Percentiles rank a stretch among this genome's conserved stretches.
phyloP scores from a whole-genome alignment of 2,888 invertebrate species.

The Catocala nupta region DNA sequence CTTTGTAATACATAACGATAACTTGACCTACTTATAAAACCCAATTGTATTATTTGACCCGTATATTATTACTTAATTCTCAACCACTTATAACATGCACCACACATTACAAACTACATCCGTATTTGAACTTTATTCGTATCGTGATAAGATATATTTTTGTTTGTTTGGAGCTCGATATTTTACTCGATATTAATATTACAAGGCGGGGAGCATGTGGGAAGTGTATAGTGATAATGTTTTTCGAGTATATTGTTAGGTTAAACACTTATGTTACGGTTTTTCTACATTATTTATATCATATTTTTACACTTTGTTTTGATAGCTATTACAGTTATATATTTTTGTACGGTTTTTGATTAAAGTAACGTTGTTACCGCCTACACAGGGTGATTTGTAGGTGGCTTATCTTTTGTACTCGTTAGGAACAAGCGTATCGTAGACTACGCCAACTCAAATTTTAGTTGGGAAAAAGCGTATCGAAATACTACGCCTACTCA shows the following conservation, averaged over 20 bases:
- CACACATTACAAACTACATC: constrained; percentile 9
- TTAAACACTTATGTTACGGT: constrained; percentile 42
- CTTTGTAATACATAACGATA: too few relatives aligned
- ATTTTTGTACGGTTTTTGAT: not conserved
- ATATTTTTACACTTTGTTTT: constrained; percentile 7
- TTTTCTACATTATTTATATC: constrained; percentile 9
- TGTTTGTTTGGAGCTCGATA: constrained; percentile 24
- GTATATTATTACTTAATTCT: not conserved
- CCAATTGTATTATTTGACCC: too few relatives aligned
- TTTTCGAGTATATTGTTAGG: constrained; percentile 56
- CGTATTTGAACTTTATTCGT: constrained; percentile 30
- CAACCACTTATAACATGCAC: constrained; percentile 24
- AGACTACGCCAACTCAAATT: too few relatives aligned
- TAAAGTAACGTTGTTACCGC: too few relatives aligned
- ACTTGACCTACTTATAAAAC: too few relatives aligned
- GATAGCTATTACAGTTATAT: not conserved
- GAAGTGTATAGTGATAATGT: constrained; percentile 59
- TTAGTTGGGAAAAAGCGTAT: too few relatives aligned
- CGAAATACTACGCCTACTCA: too few relatives aligned
- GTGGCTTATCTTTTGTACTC: too few relatives aligned
- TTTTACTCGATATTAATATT: constrained; percentile 67
- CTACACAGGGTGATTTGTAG: too few relatives aligned
- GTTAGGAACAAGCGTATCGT: too few relatives aligned
- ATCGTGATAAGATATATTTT: constrained; percentile 32
- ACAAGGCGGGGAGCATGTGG: constrained; percentile 63